Conservation (phyloP, 2,888 invertebrate genomes). For the Acanthopleura granulata region DNA sequence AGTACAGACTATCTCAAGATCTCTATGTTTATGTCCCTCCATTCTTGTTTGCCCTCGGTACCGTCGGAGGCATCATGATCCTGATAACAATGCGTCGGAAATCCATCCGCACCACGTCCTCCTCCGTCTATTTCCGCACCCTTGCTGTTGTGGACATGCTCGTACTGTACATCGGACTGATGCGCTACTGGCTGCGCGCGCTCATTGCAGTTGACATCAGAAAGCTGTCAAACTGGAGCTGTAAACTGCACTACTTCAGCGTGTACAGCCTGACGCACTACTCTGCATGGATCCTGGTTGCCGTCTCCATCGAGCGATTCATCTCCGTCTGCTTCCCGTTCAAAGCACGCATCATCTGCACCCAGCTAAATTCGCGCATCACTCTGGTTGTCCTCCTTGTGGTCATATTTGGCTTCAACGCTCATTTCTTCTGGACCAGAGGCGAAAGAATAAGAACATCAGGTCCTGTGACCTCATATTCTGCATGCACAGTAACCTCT, state of each 20-base stretch:
- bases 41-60: not conserved
- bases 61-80: not conserved
- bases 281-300: slow-evolving; percentile 60
- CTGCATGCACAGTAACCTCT: slow-evolving; percentile 30
- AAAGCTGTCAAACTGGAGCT: slow-evolving; percentile 29
- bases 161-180: slow-evolving; percentile 51
- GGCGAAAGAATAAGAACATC: slow-evolving; percentile 21
- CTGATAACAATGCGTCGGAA: not conserved
- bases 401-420: slow-evolving; percentile 39
- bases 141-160: slow-evolving; percentile 47
- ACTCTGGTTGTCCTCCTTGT: slow-evolving; percentile 32
- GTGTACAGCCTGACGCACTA: slow-evolving; percentile 51
- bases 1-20: not conserved
- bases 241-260: slow-evolving; percentile 49
- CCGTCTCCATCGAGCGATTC: slow-evolving; percentile 54
- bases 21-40: not conserved
- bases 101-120: not conserved
- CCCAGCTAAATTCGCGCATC: slow-evolving; percentile 31
- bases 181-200: slow-evolving; percentile 44
- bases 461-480: not conserved
- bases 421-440: slow-evolving; percentile 44
- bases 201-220: slow-evolving; percentile 44
- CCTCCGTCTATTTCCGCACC: not conserved
- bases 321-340: slow-evolving; percentile 52
- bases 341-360: slow-evolving; percentile 41